A percentile compares a stretch with the other conserved stretches of the same genome.
phyloP scores from a whole-genome alignment of 2,888 invertebrate species.

The Ophion slaviceki region DNA sequence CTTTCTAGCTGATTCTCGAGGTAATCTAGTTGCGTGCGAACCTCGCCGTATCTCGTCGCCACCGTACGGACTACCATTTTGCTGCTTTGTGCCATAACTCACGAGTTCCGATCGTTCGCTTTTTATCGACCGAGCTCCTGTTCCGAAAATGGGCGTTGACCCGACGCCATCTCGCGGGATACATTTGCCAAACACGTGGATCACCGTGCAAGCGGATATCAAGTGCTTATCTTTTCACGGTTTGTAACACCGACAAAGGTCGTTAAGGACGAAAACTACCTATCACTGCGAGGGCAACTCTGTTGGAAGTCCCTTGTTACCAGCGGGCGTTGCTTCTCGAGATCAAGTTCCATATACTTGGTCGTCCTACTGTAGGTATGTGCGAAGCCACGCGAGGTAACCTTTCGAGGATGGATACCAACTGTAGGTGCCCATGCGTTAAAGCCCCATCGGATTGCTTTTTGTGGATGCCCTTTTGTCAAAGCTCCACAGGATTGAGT shows the following conservation, averaged over 20 bases:
- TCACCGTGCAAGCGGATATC: too few relatives aligned
- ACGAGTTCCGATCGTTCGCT: conserved; percentile 15
- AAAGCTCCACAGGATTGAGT: too few relatives aligned
- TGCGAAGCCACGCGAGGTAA: too few relatives aligned
- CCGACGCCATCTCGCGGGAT: conserved; percentile 25
- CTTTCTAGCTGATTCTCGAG: conserved; percentile 37
- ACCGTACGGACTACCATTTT: conserved; percentile 54
- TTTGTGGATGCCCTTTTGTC: too few relatives aligned
- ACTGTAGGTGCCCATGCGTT: too few relatives aligned
- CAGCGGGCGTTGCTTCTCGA: too few relatives aligned
- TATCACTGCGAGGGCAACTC: conserved; percentile 7
- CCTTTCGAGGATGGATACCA: too few relatives aligned
- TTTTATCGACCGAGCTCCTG: conserved; percentile 36
- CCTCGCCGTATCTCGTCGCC: conserved; percentile 51
- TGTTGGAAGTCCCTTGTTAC: not conserved
- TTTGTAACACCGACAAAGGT: not conserved
- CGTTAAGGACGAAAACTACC: conserved; percentile 10
- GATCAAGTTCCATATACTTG: too few relatives aligned
- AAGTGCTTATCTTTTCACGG: not conserved
- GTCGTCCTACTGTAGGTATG: too few relatives aligned
- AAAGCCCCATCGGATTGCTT: too few relatives aligned
- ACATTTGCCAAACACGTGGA: too few relatives aligned
- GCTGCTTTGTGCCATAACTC: not conserved
- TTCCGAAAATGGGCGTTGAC: not conserved
- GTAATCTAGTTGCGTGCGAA: conserved; percentile 30